Base-by-base conservation (phyloP, 2,797 vertebrate genomes). In the Rhynchotus rufescens region DNA sequence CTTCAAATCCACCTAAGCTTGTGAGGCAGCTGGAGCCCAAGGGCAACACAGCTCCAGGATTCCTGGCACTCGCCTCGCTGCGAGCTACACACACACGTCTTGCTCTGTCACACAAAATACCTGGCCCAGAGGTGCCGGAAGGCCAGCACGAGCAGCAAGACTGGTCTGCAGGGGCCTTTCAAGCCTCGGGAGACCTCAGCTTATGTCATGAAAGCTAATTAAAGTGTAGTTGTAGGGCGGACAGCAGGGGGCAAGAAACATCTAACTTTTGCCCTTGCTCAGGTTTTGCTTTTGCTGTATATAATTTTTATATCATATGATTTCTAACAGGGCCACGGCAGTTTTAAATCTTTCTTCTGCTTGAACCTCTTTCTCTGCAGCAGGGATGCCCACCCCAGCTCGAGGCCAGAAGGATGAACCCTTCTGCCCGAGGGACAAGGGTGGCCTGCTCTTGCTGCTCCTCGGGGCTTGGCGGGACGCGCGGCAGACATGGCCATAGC, bases 21-120 rank as follows among this genome's bases (percentile, higher is more conserved):
- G 22, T 19, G 9, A 17, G 7, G 34, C 25, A 47, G 67, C 67
- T 20, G 14, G 20, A 38, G 26, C 26, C 26, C 51, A 28, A 28
- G 26, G 51, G 14, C 34, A 10, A 38, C 5, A 5, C 2, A 19
- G 9, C 32, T 26, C 15, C 66, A 3, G 25, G 26, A 34, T 6
- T 49, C 60, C 40, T 77, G 21, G 76, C 22, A 34, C 38, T 54
- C 65, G 45, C 45, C 84, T 47, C 23, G 3, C 1, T 0, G 42
- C 0, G 1, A 72, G 42, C 25, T 72, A 73, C 61, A 84, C 1
- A 1, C 28, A 3, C 51, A 42, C 0, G 0, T 40, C 25, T 73
- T 61, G 15, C 32, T 7, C 30, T 7, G 19, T 2, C 62, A 51
- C 61, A 72, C n/a, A 44, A 81, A 60, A 7, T 30, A 72, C 82